Conservation (phyloP, 2,113 vertebrate genomes). For the Triplophysa dalaica region DNA sequence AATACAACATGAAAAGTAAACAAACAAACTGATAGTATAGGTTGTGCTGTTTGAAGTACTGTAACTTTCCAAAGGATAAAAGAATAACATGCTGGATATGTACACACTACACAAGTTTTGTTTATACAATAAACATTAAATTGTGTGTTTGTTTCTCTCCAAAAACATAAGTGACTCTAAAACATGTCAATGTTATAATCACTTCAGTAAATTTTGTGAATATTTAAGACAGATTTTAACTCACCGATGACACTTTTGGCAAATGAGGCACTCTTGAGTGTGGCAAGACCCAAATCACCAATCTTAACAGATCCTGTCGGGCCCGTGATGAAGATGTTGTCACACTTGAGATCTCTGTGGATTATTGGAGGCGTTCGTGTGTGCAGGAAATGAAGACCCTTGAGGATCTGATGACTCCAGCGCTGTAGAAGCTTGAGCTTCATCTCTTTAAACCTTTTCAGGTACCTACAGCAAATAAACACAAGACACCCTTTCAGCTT, state of each 20-base stretch:
- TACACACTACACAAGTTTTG: neutral
- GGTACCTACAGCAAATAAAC: constrained; percentile 46
- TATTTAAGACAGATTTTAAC: neutral
- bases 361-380: constrained; percentile 59
- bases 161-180: too few relatives aligned
- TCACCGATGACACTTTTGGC: constrained; percentile 61
- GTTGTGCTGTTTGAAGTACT: constrained; percentile 36
- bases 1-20: constrained; percentile 41
- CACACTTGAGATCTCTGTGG: constrained; percentile 61
- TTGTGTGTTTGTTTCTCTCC: neutral
- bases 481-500: neutral
- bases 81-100: neutral
- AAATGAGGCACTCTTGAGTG: constrained; percentile 58
- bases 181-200: too few relatives aligned
- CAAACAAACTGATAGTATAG: constrained; percentile 1
- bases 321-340: constrained; percentile 62
- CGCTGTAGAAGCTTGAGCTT: constrained; percentile 57
- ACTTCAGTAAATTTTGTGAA: too few relatives aligned
- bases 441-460: constrained; percentile 62
- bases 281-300: constrained; percentile 59
- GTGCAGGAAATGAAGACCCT: constrained; percentile 61
- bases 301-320: constrained; percentile 60
- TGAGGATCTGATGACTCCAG: constrained; percentile 61
- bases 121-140: neutral
- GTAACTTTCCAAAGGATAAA: constrained; percentile 45